Base-by-base conservation (phyloP, 2,113 vertebrate species). In the Ascaphus truei region DNA sequence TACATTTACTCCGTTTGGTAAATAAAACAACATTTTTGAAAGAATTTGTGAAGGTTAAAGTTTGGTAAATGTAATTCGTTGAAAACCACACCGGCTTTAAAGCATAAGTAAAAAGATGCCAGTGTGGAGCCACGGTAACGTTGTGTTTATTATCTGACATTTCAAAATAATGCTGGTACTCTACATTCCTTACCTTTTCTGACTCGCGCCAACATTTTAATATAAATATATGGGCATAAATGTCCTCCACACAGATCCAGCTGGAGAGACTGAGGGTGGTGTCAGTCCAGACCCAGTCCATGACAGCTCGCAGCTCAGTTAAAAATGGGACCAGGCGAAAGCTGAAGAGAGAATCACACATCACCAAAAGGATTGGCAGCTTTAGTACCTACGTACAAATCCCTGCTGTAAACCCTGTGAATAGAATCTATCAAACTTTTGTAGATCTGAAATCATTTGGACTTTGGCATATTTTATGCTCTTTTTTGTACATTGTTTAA, bases 281-380 rank as follows among this genome's bases (percentile, higher is more conserved):
- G 71, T 99, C 97, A 3, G 96, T 99, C 96, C 97, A 99, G 64
- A 99, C 97, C 97, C 96, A 99, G 87, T 99, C 97, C 97, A 98
- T 99, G 77, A 99, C 96, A 0, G 97, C 96, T 57, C 97, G 89
- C 77, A 99, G 84, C 84, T 99, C 97, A 0, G 95, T 98, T 81
- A 99, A 80, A 80, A 99, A 99, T 0, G 97, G 97, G 34, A 99
- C 95, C 26, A 98, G 79, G 11, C 96, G 96, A 80, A 99, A 99
- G 77, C 97, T 99, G 81, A 52, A 55, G 13, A 60, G 60, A 76
- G 52, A 72, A 59, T 69, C 11, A 68, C 64, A 68, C 4, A 65
- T 1, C 45, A 76, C 22, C 41, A 12, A 34, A 30, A 39, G 22
- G 10, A 20, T 7, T 16, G 45, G 4, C 51, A 74, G 26, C 13